Evolutionary conservation across 2,113 vertebrate genomes (phyloP).

Genomic region (Myrmophylax atrothorax): DNA sequence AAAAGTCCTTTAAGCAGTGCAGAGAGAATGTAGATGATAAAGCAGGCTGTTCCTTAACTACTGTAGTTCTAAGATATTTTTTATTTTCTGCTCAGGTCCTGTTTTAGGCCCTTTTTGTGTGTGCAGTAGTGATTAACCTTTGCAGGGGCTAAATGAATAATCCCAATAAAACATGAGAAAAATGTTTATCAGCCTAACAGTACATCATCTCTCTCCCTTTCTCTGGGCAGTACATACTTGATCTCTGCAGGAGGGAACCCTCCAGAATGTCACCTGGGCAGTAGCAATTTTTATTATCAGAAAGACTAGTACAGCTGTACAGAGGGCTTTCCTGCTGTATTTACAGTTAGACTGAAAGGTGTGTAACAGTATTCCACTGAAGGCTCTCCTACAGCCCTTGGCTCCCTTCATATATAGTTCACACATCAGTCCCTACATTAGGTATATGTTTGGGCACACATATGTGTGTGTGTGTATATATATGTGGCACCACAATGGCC

Average conservation of each 20-base stretch:
- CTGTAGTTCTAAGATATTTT: background rate
- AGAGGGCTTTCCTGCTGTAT: background rate
- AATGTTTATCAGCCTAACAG: background rate
- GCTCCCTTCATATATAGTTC: background rate
- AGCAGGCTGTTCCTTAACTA: background rate
- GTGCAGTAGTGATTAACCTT: background rate
- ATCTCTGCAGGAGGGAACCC: background rate
- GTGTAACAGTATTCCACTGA: background rate
- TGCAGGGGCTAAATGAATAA: background rate
- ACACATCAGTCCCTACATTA: background rate
- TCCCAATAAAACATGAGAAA: background rate
- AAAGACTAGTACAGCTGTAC: background rate
- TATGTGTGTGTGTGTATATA: no score
- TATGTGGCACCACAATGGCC: accelerated
- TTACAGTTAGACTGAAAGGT: accelerated
- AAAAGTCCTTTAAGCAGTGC: background rate
- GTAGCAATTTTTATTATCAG: background rate
- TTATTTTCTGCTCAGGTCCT: background rate
- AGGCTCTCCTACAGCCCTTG: background rate
- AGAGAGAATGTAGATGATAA: background rate
- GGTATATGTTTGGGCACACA: no score
- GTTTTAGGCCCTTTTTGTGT: background rate
- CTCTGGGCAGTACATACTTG: background rate
- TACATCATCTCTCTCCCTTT: background rate
- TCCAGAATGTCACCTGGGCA: background rate